Base-by-base conservation (phyloP, 2,113 vertebrate species). In the Microtus ochrogaster region DNA sequence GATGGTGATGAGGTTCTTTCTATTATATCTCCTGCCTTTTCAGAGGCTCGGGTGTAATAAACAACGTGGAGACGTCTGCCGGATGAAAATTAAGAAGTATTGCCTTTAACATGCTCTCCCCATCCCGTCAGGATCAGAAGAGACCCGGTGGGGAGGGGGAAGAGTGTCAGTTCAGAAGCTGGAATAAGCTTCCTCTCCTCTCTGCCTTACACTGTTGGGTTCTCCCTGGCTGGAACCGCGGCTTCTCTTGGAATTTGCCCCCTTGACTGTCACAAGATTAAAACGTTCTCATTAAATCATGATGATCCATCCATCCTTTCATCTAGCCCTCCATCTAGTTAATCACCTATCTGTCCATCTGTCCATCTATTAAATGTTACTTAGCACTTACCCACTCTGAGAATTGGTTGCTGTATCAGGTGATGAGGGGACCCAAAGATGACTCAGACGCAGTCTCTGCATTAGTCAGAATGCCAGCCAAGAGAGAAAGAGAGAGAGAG, bases 1-100 rank as follows among this genome's bases (percentile, higher is more conserved):
- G 96, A 76, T 97, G 97, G 97, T 82, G 97, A 94, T 6, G 49
- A 93, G 84, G 79, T 95, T 94, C 95, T 39, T 97, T 96, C 97
- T 96, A 90, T 97, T 96, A 96, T 86, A 86, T 84, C 93, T 96
- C 92, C 85, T 97, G 95, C 89, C 96, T 96, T 97, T 95, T 91
- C 74, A 7, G 96, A 98, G 96, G 96, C 86, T 89, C 90, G n/a
- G 83, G 95, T 93, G 92, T 96, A 97, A 92, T 96, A 97, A 97
- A 97, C 95, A 96, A 41, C 0, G 94, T 58, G 68, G 95, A 91
- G 96, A 82, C 19, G 78, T 70, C 92, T 97, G 91, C 74, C 91
- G 93, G 95, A 94, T 85, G 96, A 96, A 94, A 94, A 98, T 95
- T 70, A 87, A 89, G n/a, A 85, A 93, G 79, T 77, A 96, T 96